A percentile compares a stretch with the other conserved stretches of the same genome.
These are phyloP conservation scores for Bufotes viridis DNA, from an alignment of 2,797 vertebrate species.

Conservation along the genomic window DNA sequence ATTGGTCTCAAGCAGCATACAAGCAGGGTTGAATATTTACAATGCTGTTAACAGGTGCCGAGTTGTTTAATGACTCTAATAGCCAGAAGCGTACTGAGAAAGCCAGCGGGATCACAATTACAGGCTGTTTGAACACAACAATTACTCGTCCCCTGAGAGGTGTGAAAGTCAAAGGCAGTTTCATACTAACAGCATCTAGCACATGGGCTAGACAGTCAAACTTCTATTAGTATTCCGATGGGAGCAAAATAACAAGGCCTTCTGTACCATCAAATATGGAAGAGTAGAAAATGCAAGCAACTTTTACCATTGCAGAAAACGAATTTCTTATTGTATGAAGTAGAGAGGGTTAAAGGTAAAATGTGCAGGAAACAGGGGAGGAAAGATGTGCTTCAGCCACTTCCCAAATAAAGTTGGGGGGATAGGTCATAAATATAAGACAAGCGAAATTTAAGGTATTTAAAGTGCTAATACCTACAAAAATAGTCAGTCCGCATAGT, in stretches of 20 bases:
- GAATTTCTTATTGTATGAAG: conserved; percentile 66
- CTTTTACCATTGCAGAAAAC: conserved; percentile 68
- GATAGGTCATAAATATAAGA: no score
- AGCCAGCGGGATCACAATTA: conserved; percentile 82
- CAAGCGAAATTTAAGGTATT: no score
- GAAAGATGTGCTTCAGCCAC: no score
- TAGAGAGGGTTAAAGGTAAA: conserved; percentile 63
- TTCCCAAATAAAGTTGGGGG: no score
- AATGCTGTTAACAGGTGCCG: conserved; percentile 86
- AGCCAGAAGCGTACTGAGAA: conserved; percentile 82
- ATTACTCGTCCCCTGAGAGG: conserved; percentile 83
- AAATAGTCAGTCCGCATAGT: no score
- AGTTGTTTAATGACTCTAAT: conserved; percentile 85
- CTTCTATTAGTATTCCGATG: conserved; percentile 79
- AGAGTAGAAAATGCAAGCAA: conserved; percentile 77
- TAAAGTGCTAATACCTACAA: no score
- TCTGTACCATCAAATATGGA: conserved; percentile 75
- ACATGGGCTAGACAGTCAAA: conserved; percentile 82
- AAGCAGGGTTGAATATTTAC: conserved; percentile 85
- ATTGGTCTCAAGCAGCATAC: conserved; percentile 83
- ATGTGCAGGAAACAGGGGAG: conserved; percentile 55
- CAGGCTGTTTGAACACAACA: conserved; percentile 86
- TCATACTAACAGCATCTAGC: conserved; percentile 83
- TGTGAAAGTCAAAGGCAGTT: conserved; percentile 87
- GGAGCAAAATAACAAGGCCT: conserved; percentile 75